Conservation (phyloP, 2,888 invertebrate genomes). For the Gnatocerus cornutus region DNA sequence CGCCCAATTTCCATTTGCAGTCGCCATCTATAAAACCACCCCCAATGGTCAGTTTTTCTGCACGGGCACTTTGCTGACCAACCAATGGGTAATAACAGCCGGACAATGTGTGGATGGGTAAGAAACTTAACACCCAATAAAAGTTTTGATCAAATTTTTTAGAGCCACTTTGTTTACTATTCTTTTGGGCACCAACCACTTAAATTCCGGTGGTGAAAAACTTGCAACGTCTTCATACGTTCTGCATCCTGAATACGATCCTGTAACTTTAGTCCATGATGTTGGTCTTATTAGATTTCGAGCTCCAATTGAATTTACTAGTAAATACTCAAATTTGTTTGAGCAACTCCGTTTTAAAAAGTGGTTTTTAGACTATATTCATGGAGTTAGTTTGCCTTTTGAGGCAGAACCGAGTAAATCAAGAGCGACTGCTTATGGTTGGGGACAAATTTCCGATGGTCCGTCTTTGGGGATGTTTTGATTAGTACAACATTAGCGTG, state of each 20-base stretch:
- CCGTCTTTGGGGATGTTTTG: too few species aligned
- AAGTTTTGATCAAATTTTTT: too few species aligned
- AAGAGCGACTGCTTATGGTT: too few species aligned
- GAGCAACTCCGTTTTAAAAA: too few species aligned
- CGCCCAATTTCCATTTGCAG: constrained; percentile 23
- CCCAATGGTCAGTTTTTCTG: constrained; percentile 12
- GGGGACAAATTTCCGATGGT: background rate
- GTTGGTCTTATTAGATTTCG: constrained; percentile 20
- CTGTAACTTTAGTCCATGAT: constrained; percentile 14
- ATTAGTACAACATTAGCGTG: too few species aligned
- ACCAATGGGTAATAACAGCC: constrained; percentile 23
- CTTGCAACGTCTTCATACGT: constrained; percentile 2
- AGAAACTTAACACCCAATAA: too few species aligned
- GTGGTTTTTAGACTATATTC: too few species aligned
- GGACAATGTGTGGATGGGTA: constrained; percentile 32
- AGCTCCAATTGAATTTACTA: too few species aligned
- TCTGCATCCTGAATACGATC: constrained; percentile 25
- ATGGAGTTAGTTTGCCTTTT: too few species aligned
- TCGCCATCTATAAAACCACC: constrained; percentile 19
- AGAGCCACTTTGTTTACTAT: constrained; percentile 19
- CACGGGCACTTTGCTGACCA: constrained; percentile 4
- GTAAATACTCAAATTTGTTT: too few species aligned
- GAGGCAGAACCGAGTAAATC: too few species aligned
- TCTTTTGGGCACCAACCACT: constrained; percentile 3
- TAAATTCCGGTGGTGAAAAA: background rate